Percentiles rank a stretch among this genome's conserved stretches.
These are phyloP conservation scores for Trilocha varians DNA, from an alignment of 2,888 invertebrate species.

Conservation along the genomic window DNA sequence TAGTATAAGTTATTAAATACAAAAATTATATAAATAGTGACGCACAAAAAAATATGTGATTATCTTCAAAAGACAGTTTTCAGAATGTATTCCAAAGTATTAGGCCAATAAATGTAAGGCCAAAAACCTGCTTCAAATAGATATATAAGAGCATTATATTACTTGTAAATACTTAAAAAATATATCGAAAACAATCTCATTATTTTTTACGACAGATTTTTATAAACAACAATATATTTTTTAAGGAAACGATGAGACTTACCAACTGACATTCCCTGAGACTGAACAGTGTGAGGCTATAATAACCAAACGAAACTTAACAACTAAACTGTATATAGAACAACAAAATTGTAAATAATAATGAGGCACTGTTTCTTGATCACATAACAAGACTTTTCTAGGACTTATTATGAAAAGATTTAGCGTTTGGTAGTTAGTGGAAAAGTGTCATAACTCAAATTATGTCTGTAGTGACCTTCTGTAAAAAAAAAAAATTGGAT, in stretches of 20 bases:
- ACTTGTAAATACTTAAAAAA: constrained; percentile 25
- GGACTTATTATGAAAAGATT: not conserved
- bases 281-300: constrained; percentile 64
- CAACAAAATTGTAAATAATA: constrained; percentile 18
- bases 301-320: constrained; percentile 44
- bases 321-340: constrained; percentile 26
- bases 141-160: constrained; percentile 43
- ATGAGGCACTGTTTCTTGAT: constrained; percentile 7
- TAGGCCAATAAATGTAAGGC: constrained; percentile 33
- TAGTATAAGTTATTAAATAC: no score
- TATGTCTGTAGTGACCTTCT: no score
- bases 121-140: constrained; percentile 52
- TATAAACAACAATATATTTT: constrained; percentile 39
- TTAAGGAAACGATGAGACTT: constrained; percentile 72
- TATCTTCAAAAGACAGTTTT: constrained; percentile 39
- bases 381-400: not conserved
- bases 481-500: no score
- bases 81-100: constrained; percentile 27
- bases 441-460: not conserved
- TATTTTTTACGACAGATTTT: constrained; percentile 63
- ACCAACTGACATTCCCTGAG: constrained; percentile 71
- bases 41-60: constrained; percentile 50
- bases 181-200: constrained; percentile 43
- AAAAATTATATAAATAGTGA: constrained; percentile 25
- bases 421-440: not conserved